Conservation (phyloP, 2,113 vertebrate genomes). For the Lucifuga dentata region DNA sequence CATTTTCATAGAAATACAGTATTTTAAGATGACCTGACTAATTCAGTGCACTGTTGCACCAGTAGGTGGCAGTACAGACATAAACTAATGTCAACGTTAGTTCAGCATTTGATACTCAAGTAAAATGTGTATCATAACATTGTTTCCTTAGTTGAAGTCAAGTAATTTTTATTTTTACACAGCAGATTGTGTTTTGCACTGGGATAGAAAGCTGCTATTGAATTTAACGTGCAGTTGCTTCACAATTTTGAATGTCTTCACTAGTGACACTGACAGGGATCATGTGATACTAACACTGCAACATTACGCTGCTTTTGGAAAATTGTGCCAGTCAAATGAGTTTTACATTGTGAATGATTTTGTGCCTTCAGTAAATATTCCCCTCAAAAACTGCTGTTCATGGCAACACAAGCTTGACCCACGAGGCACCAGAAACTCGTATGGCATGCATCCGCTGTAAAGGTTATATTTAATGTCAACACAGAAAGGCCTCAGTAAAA, state of each 20-base stretch:
- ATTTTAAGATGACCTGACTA: not conserved
- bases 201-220: slow-evolving; percentile 17
- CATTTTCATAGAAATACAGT: not conserved
- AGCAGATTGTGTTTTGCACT: slow-evolving; percentile 54
- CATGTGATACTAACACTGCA: slow-evolving; percentile 50
- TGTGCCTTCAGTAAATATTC: slow-evolving; percentile 75
- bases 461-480: slow-evolving; percentile 59
- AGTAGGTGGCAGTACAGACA: slow-evolving; percentile 57
- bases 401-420: slow-evolving; percentile 10
- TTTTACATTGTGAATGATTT: slow-evolving; percentile 66
- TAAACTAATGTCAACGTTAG: not conserved
- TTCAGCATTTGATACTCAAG: slow-evolving; percentile 2
- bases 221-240: slow-evolving; percentile 14
- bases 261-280: slow-evolving; percentile 41
- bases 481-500: slow-evolving; percentile 24
- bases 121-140: slow-evolving; percentile 1
- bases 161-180: slow-evolving; percentile 1
- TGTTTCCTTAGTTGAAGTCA: slow-evolving; percentile 24
- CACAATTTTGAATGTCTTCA: not conserved
- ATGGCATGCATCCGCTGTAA: slow-evolving; percentile 8
- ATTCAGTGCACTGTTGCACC: slow-evolving; percentile 5
- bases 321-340: slow-evolving; percentile 49
- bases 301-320: slow-evolving; percentile 34
- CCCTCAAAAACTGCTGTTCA: slow-evolving; percentile 3
- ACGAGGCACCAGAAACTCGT: not conserved